A percentile compares a stretch with the other conserved stretches of the same genome.
Evolutionary conservation across 2,113 vertebrate genomes (phyloP).

Genomic region (Cromileptes altivelis): DNA sequence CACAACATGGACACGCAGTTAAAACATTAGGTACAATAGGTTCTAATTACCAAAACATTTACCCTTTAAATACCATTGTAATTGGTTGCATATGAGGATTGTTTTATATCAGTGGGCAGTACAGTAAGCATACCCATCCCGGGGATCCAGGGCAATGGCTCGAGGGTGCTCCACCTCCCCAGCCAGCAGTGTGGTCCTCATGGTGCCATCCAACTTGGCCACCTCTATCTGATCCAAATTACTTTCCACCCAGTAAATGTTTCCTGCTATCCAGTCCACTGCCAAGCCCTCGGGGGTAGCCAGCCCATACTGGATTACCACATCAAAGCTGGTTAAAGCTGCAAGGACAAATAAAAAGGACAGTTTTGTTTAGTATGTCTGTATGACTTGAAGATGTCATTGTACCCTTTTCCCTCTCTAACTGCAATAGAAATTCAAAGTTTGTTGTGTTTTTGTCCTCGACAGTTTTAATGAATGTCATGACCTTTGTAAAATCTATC

Average conservation of each 20-base stretch:
- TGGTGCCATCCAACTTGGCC: constrained; percentile 95
- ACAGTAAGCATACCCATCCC: constrained; percentile 88
- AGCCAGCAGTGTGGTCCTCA: constrained; percentile 94
- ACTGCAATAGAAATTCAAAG: background rate
- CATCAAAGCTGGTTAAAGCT: constrained; percentile 93
- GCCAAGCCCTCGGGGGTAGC: constrained; percentile 96
- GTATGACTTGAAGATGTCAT: background rate
- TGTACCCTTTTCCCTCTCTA: background rate
- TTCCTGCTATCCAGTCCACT: constrained; percentile 98
- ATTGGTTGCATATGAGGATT: background rate
- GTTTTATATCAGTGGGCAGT: background rate
- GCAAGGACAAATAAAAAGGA: background rate
- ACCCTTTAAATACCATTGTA: background rate
- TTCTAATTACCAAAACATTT: background rate
- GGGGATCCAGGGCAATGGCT: constrained; percentile 95
- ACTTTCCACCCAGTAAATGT: constrained; percentile 99
- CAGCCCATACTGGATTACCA: constrained; percentile 96
- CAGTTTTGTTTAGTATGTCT: background rate
- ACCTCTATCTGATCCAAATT: constrained; percentile 99
- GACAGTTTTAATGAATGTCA: background rate
- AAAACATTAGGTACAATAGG: background rate
- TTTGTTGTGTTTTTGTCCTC: background rate
- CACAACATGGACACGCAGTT: background rate
- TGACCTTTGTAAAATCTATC: background rate
- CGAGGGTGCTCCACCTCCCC: constrained; percentile 97